phyloP scores from a whole-genome alignment of 2,797 vertebrate species.

The Syngnathus rostellatus region DNA sequence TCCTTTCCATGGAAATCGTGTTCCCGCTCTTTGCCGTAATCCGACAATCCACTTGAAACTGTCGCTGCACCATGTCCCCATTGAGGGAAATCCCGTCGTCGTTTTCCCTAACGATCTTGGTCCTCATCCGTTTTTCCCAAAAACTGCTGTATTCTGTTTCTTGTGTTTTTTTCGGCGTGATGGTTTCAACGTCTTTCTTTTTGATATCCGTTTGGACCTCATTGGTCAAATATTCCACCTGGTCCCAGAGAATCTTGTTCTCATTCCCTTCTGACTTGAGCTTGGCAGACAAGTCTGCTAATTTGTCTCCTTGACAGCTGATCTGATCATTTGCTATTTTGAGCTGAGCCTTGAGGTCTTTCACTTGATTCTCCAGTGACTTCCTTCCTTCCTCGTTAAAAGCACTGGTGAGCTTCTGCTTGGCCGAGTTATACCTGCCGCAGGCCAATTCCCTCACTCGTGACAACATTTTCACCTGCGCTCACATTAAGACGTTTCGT shows the following conservation, averaged over 20 bases:
- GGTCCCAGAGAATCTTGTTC: constrained; percentile 10
- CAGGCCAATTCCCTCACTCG: neutral
- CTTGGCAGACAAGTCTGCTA: neutral
- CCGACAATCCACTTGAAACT: neutral
- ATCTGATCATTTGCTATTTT: neutral
- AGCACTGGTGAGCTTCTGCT: constrained; percentile 3
- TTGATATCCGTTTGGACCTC: constrained; percentile 4
- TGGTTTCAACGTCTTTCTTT: neutral
- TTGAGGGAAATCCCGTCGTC: neutral
- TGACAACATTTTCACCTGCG: neutral
- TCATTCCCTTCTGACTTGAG: constrained; percentile 2
- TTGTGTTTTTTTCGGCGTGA: neutral
- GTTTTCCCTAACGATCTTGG: neutral
- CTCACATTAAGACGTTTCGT: neutral
- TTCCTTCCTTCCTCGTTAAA: neutral
- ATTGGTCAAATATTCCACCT: constrained; percentile 5
- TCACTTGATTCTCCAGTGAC: constrained; percentile 1
- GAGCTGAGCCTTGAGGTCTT: constrained; percentile 2
- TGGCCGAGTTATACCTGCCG: constrained; percentile 3
- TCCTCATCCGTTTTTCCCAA: constrained; percentile 2
- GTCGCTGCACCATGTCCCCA: no score
- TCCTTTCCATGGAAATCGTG: no score
- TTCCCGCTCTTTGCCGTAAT: neutral
- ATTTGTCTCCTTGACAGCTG: neutral
- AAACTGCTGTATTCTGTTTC: neutral